Base-by-base conservation (phyloP, 1,140 invertebrate species). In the Portunus trituberculatus region DNA sequence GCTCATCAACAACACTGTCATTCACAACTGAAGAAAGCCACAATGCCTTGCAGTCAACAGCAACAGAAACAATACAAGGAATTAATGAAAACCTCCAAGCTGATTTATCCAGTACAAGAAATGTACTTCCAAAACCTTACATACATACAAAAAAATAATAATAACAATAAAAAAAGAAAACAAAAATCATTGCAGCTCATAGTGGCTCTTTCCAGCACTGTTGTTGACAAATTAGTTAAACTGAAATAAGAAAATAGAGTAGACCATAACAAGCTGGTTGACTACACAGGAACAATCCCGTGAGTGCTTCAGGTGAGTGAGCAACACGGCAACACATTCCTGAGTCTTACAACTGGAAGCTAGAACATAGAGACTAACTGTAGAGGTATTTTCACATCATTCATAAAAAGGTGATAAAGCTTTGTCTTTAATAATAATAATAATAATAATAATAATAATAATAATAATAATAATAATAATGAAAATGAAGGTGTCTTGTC, bases 1-100 rank as follows among this genome's bases (percentile, higher is more conserved):
- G 89, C 94, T 95, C 76, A 95, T 95, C 94, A 95, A 95, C 94
- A 95, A 95, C 94, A 95, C 94, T 95, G 94, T 95, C 94, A 95
- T 95, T 95, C 94, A 92, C 94, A 95, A 95, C 94, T 95, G 94
- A 95, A 95, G 86, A 91, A 95, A 95, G 94, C 94, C 94, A 95
- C 94, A 95, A 95, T 92, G 94, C 91, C 94, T 95, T 95, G 94
- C 94, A 95, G 31, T 92, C 48, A 59, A 90, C 82, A 95, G 83
- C 32, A 91, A 28, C 76, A 87, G 52, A 32, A 92, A 87, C 45
- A 83, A 92, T 92, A 95, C 86, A 52, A 91, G 48, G 39, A 91
- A 25, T 48, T 94, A 91, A 59, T 45, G 67, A 94, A 28, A 45
- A 31, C 48, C 39, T 93, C 84, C 76, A 84, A 45, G 48, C 46